Base-by-base conservation (phyloP, 2,113 vertebrate genomes). In the Gila orcuttii region DNA sequence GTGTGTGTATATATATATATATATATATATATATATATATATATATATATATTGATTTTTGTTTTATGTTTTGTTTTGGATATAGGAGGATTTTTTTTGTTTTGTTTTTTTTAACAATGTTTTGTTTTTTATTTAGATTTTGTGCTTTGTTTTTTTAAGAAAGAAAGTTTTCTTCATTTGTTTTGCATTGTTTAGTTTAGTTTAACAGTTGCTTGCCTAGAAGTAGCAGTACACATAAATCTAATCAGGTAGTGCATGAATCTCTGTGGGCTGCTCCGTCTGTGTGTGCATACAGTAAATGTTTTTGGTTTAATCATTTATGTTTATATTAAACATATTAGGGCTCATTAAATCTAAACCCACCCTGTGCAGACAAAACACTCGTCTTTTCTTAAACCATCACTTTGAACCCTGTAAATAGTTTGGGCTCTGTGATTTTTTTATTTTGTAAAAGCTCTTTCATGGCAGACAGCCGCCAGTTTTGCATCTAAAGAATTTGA, bases 191-290 rank as follows among this genome's bases (percentile, higher is more conserved):
- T 71, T 47, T 74, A 2, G 62, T 50, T 74, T 10, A 6, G 9
- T 36, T 21, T 5, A 80, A 73, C 12, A 60, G 13, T 55, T 60
- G 23, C 7, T 52, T 68, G 57, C 21, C 13, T 13, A 31, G 25
- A 76, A 71, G 19, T 28, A 59, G n/a, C 74, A n/a, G 33, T 68
- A 69, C 23, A 76, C 45, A 45, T 13, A 45, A 25, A 15, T 50
- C 36, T 33, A 80, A 85, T 17, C 36, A 45, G 42, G 31, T 77
- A 52, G 71, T 71, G 86, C 82, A 80, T 89, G 91, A 81, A 42
- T 23, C 21, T 2, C 17, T 87, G 84, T 89, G 33, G 68, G 74
- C 91, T n/a, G 85, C 57, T 52, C 68, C 79, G 68, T 86, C 87
- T 90, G 87, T 88, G 42, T 52, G 85, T 88, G 80, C 88, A 84